Base-by-base conservation (phyloP, 2,113 vertebrate genomes). In the Odocoileus virginianus region DNA sequence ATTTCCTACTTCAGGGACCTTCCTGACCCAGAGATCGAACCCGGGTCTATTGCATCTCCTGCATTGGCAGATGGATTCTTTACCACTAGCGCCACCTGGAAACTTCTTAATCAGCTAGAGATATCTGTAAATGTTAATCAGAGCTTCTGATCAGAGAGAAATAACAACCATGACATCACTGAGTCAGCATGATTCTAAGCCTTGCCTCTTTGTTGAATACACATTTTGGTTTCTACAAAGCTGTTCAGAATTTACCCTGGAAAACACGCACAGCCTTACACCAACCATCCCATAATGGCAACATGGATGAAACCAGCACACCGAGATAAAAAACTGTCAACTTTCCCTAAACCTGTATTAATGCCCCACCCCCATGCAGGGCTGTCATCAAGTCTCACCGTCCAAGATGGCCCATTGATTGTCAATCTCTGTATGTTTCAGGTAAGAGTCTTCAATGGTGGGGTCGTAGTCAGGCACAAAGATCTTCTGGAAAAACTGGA, bases 401-500 rank as follows among this genome's bases (percentile, higher is more conserved):
- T 99, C 99, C 94, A 99, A 98, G 98, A 99, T 99, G 74, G 99
- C 99, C 99, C 99, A 99, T 5, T 99, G 99, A 93, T 99, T 99
- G 30, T 99, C 99, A 89, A 99, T 99, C 99, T 99, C 99, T 0
- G 99, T 99, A 98, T 99, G 99, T 97, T 99, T 99, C 95, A 99
- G 99, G 97, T 99, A 99, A 28, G 99, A 99, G 98, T 99, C 99
- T 98, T 99, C 99, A 16, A 99, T 99, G 79, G 99, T 99, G 47
- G 99, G 99, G 97, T 99, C 99, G 3, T 99, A 99, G 98, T 99
- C 99, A 0, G 99, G 99, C 98, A 99, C 99, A 84, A 99, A 99
- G 98, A 99, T 99, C 99, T 99, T 99, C 99, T 99, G 99, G 99
- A 99, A 99, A 98, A 99, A 99, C 96, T 99, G 99, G 98, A 99